Percentiles rank a stretch among this genome's conserved stretches.
phyloP scores from a whole-genome alignment of 53 echinoderm and acorn worm genomes.

The Patiria pectinifera region DNA sequence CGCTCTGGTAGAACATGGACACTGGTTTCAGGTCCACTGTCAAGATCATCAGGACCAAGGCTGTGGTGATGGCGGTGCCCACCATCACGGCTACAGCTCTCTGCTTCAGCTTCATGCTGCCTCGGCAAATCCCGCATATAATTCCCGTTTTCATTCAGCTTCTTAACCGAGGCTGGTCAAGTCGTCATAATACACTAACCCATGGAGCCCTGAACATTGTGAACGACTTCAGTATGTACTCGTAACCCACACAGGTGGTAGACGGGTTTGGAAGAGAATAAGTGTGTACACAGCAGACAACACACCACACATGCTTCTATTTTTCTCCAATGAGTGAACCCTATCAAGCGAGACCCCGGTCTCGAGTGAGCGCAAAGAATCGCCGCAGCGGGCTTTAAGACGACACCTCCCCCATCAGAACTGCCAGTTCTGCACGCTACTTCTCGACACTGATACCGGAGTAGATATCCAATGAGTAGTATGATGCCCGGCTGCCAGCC shows the following conservation, averaged over 20 bases:
- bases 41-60: conserved; percentile 41
- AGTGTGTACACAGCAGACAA: background rate
- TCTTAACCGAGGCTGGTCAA: background rate
- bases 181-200: conserved; percentile 22
- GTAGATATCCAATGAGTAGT: background rate
- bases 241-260: background rate
- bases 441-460: conserved; percentile 1
- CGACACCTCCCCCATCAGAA: conserved; percentile 15
- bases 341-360: background rate
- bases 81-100: conserved; percentile 47
- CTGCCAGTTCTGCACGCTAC: conserved; percentile 9
- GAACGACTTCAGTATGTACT: background rate
- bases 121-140: background rate
- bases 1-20: conserved; percentile 11
- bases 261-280: background rate
- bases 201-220: background rate
- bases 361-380: background rate
- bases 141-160: background rate
- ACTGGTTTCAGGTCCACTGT: conserved; percentile 32
- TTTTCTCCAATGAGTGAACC: background rate
- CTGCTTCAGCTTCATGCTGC: conserved; percentile 70
- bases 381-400: background rate
- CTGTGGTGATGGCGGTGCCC: conserved; percentile 31
- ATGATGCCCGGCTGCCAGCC: background rate
- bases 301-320: conserved; percentile 19